Base-by-base conservation (phyloP, 2,888 invertebrate genomes). In the Drosophila nigricruria region DNA sequence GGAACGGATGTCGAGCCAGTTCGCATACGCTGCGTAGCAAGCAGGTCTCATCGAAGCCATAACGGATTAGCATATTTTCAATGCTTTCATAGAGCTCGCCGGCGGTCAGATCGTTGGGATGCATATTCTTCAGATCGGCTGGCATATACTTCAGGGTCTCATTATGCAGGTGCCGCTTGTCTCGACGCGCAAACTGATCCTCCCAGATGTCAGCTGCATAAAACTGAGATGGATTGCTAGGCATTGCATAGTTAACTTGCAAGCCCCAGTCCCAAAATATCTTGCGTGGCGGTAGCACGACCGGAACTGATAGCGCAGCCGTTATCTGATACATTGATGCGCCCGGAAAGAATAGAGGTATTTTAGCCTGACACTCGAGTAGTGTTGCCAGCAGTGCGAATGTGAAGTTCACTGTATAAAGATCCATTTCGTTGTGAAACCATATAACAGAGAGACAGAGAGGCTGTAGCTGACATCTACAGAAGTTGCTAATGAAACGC, bases 11-110 rank as follows among this genome's bases (percentile, higher is more conserved):
- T 54, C 94, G 94, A 3, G 95, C 95, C 20, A 95, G 92, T 82
- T 96, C 95, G 79, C 96, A 96, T 43, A 96, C 94, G 50, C 95
- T 94, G 79, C 94, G 94, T 53, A 95, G 91, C 45, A 96, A 92
- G 88, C 96, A 96, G 18, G 94, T 94, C 6, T 96, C 96, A 73
- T 95, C 94, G 78, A 94, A 93, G 2, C 95, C 95, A 65, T 94
- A 94, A 16, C 82, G 78, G 8, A 49, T 30, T 3, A 88, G 58
- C 54, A 88, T 62, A 53, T 84, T 81, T 38, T 86, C 86, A 8
- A 91, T 63, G 9, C 81, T 80, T 5, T 60, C 75, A 25, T 91
- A 91, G 12, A 91, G 72, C 70, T 91, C 89, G 12, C 85, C 91
- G 18, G 91, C 91, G 6, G 83, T 88, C 43, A 90, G 75, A 60